A percentile compares a stretch with the other conserved stretches of the same genome.
These are phyloP conservation scores for Hemicordylus capensis DNA, from an alignment of 2,113 vertebrate genomes.

Conservation along the genomic window DNA sequence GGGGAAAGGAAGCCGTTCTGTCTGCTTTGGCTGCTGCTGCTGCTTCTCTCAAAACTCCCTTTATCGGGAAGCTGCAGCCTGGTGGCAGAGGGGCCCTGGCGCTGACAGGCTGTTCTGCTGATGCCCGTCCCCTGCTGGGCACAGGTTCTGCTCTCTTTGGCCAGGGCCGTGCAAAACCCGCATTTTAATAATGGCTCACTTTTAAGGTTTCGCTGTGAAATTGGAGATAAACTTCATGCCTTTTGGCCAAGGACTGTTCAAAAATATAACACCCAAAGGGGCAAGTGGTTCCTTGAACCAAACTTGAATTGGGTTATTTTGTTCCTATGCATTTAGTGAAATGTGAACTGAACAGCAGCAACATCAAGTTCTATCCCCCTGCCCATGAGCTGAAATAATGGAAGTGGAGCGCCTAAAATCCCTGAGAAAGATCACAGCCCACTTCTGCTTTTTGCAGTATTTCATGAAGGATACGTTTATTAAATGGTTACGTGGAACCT, in stretches of 20 bases:
- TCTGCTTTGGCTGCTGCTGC: neutral
- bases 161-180: too few relatives aligned
- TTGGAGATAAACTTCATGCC: too few relatives aligned
- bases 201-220: too few relatives aligned
- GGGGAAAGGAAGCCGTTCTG: neutral
- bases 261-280: too few relatives aligned
- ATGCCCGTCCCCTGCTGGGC: too few relatives aligned
- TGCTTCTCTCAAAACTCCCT: neutral
- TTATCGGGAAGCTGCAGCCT: neutral
- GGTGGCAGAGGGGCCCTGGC: neutral
- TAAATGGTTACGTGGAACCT: too few relatives aligned
- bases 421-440: neutral
- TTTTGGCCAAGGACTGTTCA: too few relatives aligned
- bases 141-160: too few relatives aligned
- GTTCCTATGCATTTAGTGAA: neutral
- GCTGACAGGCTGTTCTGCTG: neutral
- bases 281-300: too few relatives aligned
- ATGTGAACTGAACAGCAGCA: neutral
- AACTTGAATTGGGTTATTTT: neutral
- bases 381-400: neutral
- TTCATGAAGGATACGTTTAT: too few relatives aligned
- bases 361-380: neutral
- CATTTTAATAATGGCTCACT: too few relatives aligned
- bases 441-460: neutral
- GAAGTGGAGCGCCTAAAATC: too few relatives aligned